phyloP scores from a whole-genome alignment of 2,888 invertebrate genomes.

The Gymnoscelis rufifasciata region DNA sequence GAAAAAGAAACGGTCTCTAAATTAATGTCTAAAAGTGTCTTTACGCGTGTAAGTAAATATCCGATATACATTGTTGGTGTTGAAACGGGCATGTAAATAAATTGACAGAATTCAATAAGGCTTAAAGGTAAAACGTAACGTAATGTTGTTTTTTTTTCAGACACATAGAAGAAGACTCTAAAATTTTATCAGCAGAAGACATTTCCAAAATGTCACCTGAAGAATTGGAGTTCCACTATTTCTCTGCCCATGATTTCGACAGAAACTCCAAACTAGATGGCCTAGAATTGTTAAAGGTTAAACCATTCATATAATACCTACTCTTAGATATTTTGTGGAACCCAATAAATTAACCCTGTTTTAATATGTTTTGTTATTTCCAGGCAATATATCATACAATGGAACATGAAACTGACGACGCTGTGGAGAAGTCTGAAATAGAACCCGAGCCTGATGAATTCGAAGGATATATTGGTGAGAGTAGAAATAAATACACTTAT shows the following conservation, averaged over 20 bases:
- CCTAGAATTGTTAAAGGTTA: conserved; percentile 87
- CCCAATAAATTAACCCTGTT: no score
- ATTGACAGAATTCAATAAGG: no score
- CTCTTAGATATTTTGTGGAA: no score
- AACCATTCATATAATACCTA: no score
- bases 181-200: conserved; percentile 80
- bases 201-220: conserved; percentile 88
- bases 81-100: no score
- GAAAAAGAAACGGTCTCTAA: no score
- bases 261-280: conserved; percentile 94
- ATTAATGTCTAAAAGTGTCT: no score
- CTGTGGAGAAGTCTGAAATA: conserved; percentile 57
- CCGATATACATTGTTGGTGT: no score
- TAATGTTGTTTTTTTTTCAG: no score
- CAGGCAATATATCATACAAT: conserved; percentile 88
- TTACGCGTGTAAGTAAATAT: no score
- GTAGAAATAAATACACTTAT: no score
- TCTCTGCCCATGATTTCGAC: conserved; percentile 93
- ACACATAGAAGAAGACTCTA: conserved; percentile 88
- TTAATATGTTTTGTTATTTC: conserved; percentile 23
- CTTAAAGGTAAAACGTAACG: no score
- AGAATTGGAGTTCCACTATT: conserved; percentile 91
- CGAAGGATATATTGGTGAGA: conserved; percentile 56
- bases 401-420: conserved; percentile 76
- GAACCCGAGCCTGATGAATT: conserved; percentile 59